Evolutionary conservation across 2,113 vertebrate genomes (phyloP).

Genomic region (Penelope pileata): DNA sequence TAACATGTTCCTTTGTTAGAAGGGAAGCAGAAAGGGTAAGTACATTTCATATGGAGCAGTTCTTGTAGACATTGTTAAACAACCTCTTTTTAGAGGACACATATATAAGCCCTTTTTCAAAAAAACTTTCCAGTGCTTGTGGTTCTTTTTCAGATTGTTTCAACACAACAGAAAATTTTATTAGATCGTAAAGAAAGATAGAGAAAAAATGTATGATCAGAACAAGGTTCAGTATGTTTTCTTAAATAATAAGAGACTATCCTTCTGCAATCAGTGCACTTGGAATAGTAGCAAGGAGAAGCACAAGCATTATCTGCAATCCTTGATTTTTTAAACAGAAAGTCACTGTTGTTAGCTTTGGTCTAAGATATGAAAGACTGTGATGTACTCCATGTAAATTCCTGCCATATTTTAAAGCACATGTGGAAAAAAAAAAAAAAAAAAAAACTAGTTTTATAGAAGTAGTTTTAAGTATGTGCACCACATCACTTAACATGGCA

Average conservation of each 20-base stretch:
- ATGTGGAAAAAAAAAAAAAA: background rate
- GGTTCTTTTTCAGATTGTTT: background rate
- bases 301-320: background rate
- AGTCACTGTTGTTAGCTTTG: background rate
- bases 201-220: background rate
- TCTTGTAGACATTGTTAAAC: background rate
- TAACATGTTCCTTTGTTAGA: background rate
- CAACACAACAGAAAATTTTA: background rate
- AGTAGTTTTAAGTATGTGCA: background rate
- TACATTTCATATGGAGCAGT: too few relatives aligned
- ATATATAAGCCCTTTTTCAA: background rate
- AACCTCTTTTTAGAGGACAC: background rate
- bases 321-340: background rate
- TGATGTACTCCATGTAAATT: background rate
- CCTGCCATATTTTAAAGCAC: background rate
- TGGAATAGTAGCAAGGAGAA: background rate
- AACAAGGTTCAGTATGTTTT: background rate
- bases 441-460: background rate
- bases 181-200: background rate
- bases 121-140: background rate
- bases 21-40: background rate
- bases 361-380: background rate
- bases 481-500: accelerated
- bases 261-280: background rate
- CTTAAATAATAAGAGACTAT: background rate